phyloP scores from a whole-genome alignment of 2,113 vertebrate species.

The Caranx ignobilis region DNA sequence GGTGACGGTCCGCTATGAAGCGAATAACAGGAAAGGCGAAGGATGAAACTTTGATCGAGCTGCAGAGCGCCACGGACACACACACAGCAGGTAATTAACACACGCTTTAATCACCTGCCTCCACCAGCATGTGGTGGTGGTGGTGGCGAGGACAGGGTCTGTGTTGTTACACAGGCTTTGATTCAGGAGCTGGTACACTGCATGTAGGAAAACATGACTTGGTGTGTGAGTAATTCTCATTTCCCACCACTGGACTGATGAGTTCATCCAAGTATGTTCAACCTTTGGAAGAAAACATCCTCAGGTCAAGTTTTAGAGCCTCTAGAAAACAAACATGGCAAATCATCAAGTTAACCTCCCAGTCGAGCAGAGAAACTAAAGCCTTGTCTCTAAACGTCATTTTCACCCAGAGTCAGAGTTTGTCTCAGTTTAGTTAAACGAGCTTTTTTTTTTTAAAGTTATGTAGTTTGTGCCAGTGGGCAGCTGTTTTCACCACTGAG shows the following conservation, averaged over 20 bases:
- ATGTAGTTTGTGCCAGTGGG: neutral
- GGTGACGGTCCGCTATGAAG: conserved; percentile 70
- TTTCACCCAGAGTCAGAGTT: neutral
- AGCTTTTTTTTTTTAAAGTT: neutral
- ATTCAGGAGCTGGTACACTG: neutral
- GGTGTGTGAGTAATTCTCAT: neutral
- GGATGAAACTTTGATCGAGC: conserved; percentile 85
- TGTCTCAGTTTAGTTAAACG: neutral
- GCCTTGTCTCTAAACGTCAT: too few species aligned
- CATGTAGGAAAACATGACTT: neutral
- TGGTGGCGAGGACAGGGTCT: too few species aligned
- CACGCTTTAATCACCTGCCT: neutral
- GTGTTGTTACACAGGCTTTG: too few species aligned
- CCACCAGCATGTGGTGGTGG: too few species aligned
- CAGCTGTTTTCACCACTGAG: neutral
- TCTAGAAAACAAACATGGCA: neutral
- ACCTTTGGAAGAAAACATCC: neutral
- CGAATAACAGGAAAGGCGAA: conserved; percentile 81
- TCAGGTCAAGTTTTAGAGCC: neutral
- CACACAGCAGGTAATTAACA: conserved; percentile 73
- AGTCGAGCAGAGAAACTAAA: neutral
- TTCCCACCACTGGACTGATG: neutral
- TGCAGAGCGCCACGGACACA: conserved; percentile 72
- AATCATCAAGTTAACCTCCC: neutral
- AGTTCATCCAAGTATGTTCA: neutral